phyloP scores from a whole-genome alignment of 2,797 vertebrate species.

The Carduelis carduelis region DNA sequence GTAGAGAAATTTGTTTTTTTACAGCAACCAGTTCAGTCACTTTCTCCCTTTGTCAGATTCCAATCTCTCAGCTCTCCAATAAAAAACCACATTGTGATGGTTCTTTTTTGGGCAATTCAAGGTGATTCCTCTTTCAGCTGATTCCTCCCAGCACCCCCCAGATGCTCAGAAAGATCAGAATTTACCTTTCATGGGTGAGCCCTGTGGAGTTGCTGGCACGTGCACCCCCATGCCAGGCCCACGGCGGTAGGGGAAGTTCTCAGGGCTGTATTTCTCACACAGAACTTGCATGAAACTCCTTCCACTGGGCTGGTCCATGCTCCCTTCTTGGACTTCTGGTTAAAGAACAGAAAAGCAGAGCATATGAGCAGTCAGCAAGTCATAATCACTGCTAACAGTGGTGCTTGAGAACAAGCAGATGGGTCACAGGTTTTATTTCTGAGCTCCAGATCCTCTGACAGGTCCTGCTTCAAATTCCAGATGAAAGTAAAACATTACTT shows the following conservation, averaged over 20 bases:
- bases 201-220: conserved; percentile 87
- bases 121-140: background rate
- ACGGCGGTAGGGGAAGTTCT: conserved; percentile 94
- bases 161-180: background rate
- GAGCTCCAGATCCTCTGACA: background rate
- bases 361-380: background rate
- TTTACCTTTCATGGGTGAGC: conserved; percentile 93
- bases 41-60: background rate
- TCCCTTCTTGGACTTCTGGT: conserved; percentile 71
- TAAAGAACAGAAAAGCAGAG: background rate
- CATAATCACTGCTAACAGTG: background rate
- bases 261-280: conserved; percentile 95
- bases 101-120: background rate
- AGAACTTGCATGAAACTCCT: conserved; percentile 93
- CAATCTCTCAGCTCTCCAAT: background rate
- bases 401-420: background rate
- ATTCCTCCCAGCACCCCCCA: background rate
- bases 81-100: background rate
- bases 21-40: background rate
- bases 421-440: background rate
- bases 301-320: conserved; percentile 87
- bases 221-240: conserved; percentile 91
- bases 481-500: background rate
- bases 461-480: background rate
- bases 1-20: background rate